Conservation (phyloP, 2,888 invertebrate species). For the Ichneumoninae sp. region DNA sequence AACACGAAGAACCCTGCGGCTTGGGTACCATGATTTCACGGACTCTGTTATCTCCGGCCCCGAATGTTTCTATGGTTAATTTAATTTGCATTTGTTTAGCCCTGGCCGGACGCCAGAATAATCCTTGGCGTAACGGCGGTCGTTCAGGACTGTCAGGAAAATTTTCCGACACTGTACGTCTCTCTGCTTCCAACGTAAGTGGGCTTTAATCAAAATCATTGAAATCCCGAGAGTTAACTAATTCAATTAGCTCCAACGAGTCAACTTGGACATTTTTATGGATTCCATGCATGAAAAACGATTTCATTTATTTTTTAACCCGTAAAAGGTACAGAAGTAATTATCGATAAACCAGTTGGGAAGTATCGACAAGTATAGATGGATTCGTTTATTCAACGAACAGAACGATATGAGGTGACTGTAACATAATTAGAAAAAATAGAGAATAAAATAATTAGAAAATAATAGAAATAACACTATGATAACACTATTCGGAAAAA, state of each 20-base stretch:
- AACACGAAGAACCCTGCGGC: slow-evolving; percentile 56
- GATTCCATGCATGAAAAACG: neutral
- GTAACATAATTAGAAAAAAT: too few species aligned
- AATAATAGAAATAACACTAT: too few species aligned
- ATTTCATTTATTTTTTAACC: neutral
- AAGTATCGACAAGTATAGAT: too few species aligned
- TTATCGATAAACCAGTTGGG: neutral
- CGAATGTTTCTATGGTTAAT: slow-evolving; percentile 75
- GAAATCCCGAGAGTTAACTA: neutral
- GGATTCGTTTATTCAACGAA: too few species aligned
- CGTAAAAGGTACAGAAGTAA: neutral
- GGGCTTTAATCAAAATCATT: neutral
- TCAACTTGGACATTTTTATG: neutral
- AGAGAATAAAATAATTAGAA: too few species aligned
- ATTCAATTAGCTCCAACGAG: neutral
- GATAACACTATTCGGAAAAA: neutral
- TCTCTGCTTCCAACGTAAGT: slow-evolving; percentile 24
- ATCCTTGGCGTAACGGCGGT: slow-evolving; percentile 51
- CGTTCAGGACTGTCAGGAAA: slow-evolving; percentile 44
- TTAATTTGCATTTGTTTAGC: slow-evolving; percentile 78
- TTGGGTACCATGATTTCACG: slow-evolving; percentile 58
- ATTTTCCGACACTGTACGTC: slow-evolving; percentile 42
- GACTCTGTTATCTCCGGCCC: slow-evolving; percentile 71
- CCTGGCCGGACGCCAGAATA: slow-evolving; percentile 74
- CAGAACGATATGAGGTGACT: too few species aligned